Conservation (phyloP, 2,888 invertebrate species). For the Anaspis maculata region DNA sequence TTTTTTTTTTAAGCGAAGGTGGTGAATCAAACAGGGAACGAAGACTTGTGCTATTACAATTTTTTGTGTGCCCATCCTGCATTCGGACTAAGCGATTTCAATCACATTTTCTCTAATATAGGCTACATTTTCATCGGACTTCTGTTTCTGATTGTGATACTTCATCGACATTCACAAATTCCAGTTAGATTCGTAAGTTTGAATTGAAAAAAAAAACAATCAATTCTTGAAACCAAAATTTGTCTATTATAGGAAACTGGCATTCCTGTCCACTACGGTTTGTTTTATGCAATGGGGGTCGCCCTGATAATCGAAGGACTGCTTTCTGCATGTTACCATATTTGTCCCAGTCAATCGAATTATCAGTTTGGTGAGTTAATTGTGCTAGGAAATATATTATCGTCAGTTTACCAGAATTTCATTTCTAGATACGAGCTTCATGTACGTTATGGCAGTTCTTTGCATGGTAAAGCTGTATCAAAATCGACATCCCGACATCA, state of each 20-base stretch:
- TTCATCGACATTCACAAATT: slow-evolving; percentile 42
- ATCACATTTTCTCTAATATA: slow-evolving; percentile 78
- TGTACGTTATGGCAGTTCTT: slow-evolving; percentile 83
- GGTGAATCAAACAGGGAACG: slow-evolving; percentile 68
- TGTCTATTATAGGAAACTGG: slow-evolving; percentile 47
- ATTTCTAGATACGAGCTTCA: slow-evolving; percentile 78
- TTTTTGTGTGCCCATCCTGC: slow-evolving; percentile 77
- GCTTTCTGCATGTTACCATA: slow-evolving; percentile 80
- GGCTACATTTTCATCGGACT: slow-evolving; percentile 73
- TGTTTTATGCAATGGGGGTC: slow-evolving; percentile 80
- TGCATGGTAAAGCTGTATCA: slow-evolving; percentile 84
- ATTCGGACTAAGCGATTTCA: slow-evolving; percentile 67
- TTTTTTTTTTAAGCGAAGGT: slow-evolving; percentile 55
- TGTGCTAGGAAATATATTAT: not conserved
- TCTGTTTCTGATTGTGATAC: slow-evolving; percentile 65
- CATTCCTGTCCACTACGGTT: slow-evolving; percentile 70
- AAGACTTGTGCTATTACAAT: slow-evolving; percentile 86
- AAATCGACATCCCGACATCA: slow-evolving; percentile 77
- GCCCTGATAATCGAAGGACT: slow-evolving; percentile 81
- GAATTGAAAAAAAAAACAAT: not conserved
- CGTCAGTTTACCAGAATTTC: too few relatives aligned
- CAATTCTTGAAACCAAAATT: not conserved
- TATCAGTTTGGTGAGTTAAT: slow-evolving; percentile 77
- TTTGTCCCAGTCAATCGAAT: slow-evolving; percentile 83
- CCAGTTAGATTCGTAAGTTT: slow-evolving; percentile 25